These are phyloP conservation scores for Lipophrys pholis DNA, from an alignment of 2,113 vertebrate genomes.

Conservation along the genomic window DNA sequence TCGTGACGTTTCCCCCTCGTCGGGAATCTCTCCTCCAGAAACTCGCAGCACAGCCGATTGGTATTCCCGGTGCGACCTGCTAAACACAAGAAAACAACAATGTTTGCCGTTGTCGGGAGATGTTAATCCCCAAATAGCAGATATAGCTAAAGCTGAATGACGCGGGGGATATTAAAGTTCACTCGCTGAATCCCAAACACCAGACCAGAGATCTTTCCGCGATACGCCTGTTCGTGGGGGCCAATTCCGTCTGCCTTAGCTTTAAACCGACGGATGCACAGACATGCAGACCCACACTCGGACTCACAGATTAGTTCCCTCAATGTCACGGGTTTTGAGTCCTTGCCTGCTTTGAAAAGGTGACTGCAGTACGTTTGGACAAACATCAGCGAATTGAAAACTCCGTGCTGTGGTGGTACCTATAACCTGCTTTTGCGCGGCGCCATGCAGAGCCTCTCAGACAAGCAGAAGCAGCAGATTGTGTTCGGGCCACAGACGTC, in stretches of 20 bases:
- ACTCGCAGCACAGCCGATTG: conserved; percentile 40
- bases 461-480: conserved; percentile 5
- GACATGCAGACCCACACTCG: not conserved
- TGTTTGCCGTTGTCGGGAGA: conserved; percentile 70
- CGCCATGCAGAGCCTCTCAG: conserved; percentile 19
- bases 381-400: conserved; percentile 20
- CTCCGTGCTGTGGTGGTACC: conserved; percentile 2
- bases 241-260: conserved; percentile 20
- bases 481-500: not conserved
- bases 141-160: conserved; percentile 66
- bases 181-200: conserved; percentile 59
- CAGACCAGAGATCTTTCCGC: conserved; percentile 39
- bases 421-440: not conserved
- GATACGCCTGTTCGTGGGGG: conserved; percentile 40
- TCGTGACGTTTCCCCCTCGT: conserved; percentile 4
- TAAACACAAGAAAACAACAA: conserved; percentile 68
- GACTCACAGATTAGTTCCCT: not conserved
- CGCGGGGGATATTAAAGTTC: conserved; percentile 61
- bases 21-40: conserved; percentile 25
- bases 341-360: conserved; percentile 4
- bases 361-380: not conserved
- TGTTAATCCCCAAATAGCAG: conserved; percentile 72
- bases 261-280: conserved; percentile 13
- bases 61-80: conserved; percentile 51
- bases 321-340: conserved; percentile 18